Evolutionary conservation across 2,797 vertebrate species (phyloP), one percentile per base, ranked within the genome.

Genomic region (Eptatretus atami): DNA sequence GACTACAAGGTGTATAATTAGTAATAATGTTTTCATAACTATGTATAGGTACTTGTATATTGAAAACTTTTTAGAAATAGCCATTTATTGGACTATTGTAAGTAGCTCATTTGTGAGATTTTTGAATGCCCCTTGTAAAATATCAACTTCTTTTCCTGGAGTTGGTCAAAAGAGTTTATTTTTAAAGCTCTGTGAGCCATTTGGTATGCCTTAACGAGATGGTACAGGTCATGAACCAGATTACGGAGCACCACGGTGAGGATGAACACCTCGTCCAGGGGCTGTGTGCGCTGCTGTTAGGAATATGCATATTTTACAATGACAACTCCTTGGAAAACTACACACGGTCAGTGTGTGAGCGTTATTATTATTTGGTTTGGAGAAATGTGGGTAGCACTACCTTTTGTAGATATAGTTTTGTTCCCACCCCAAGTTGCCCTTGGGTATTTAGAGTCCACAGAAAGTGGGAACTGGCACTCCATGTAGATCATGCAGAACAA

Each of bases 251-350:
- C 69, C 77, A 94, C 61, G 88, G 90, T 52, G 92, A 96, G 69
- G 92, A 98, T 68, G 92, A 98, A 55, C 76, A 88, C 68, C 76
- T 98, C 12, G 88, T 98, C 44, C 92, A 98, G 77, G 90, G 92
- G 66, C 73, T 98, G 52, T 96, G 86, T 69, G 92, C 92, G 0
- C 78, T 98, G 61, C 68, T 98, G 53, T 77, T 98, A 57, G 92
- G 92, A 64, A 98, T 98, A 73, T 94, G 85, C 64, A 93, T 98
- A 73, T 93, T 82, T 72, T 87, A 90, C 73, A 98, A 95, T 1
- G 92, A 98, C 76, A 96, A 93, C 72, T 88, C 87, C 1, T 78
- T 95, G 63, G 92, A 98, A 72, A 92, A 83, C 72, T 86, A 81
- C 67, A 84, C 80, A 68, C 96, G 88, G 90, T 98, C 31, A 44